A percentile compares a stretch with the other conserved stretches of the same genome.
phyloP scores from a whole-genome alignment of 2,113 vertebrate species.

The Syrrhaptes paradoxus region DNA sequence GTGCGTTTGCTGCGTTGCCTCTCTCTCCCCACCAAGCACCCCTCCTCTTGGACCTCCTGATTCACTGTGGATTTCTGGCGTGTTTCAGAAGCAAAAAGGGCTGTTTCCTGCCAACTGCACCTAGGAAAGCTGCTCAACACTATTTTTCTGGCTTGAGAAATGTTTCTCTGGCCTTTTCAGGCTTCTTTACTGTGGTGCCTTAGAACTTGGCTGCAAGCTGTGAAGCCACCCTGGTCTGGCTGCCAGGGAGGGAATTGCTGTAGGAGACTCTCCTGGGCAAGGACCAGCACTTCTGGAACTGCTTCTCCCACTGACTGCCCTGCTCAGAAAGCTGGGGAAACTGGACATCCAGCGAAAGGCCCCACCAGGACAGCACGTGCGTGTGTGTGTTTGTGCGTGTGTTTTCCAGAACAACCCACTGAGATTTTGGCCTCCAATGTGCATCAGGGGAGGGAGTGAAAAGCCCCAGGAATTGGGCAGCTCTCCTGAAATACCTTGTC shows the following conservation, averaged over 20 bases:
- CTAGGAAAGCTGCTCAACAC: slow-evolving; percentile 61
- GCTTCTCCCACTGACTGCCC: not conserved
- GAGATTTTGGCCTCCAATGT: not conserved
- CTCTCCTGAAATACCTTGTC: not conserved
- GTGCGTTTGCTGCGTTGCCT: slow-evolving; percentile 16
- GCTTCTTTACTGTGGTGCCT: slow-evolving; percentile 68
- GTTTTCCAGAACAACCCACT: not conserved
- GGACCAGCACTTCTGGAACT: slow-evolving; percentile 28
- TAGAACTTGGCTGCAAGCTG: slow-evolving; percentile 73
- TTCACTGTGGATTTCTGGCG: slow-evolving; percentile 62
- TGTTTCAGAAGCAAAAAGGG: slow-evolving; percentile 46
- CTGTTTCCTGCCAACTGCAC: slow-evolving; percentile 61
- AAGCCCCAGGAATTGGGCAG: not conserved
- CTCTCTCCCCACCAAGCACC: slow-evolving; percentile 31
- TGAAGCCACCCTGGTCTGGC: slow-evolving; percentile 61
- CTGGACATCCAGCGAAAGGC: not conserved
- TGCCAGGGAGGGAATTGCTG: slow-evolving; percentile 50
- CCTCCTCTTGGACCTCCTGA: not conserved
- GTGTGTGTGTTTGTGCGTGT: not conserved
- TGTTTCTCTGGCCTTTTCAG: slow-evolving; percentile 24
- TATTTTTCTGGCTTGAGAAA: slow-evolving; percentile 41
- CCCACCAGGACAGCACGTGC: not conserved
- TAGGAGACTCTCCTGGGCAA: slow-evolving; percentile 20
- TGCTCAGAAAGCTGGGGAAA: not conserved
- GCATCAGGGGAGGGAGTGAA: not conserved